Base-by-base conservation (phyloP, 2,113 vertebrate genomes). In the Hyaena hyaena region DNA sequence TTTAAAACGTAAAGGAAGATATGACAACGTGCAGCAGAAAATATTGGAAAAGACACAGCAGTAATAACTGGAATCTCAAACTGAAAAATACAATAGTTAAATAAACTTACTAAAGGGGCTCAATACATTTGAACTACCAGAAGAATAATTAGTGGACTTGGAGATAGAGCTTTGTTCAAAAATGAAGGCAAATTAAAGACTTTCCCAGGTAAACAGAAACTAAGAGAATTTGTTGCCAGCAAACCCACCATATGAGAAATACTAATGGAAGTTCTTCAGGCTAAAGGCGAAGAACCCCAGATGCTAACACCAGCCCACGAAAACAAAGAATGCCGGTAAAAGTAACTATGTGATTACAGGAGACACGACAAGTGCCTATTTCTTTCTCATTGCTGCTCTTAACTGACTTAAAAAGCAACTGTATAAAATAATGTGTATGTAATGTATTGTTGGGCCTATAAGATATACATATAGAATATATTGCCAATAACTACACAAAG, bases 31-130 rank as follows among this genome's bases (percentile, higher is more conserved):
- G n/a, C 19, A 88, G 43, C 71, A 63, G 85, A 93, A 15, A 77
- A 15, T 55, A 88, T 48, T 33, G 74, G 50, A 48, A 55, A 88
- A 82, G 55, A 85, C 79, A 43, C 2, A 96, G 24, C 83, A 84
- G 77, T 73, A 68, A 69, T 45, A 76, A 95, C 89, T 26, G 15
- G 55, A 88, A 95, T 96, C 21, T 63, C 33, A 80, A 88, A 90
- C 39, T 95, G 23, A 91, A 95, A 96, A 95, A 21, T 82, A 86
- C 3, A 65, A 10, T 69, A 87, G 86, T 82, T 84, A 93, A 91
- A 74, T 90, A 76, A 92, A 45, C 35, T 58, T 80, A 71, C 45
- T 73, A 68, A 2, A 89, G 48, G 55, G 39, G 21, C 61, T 96
- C n/a, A 87, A 69, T 5, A 71, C n/a, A 79, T 55, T 69, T 92